Base-by-base conservation (phyloP, 2,797 vertebrate genomes). In the Acropternis orthonyx region DNA sequence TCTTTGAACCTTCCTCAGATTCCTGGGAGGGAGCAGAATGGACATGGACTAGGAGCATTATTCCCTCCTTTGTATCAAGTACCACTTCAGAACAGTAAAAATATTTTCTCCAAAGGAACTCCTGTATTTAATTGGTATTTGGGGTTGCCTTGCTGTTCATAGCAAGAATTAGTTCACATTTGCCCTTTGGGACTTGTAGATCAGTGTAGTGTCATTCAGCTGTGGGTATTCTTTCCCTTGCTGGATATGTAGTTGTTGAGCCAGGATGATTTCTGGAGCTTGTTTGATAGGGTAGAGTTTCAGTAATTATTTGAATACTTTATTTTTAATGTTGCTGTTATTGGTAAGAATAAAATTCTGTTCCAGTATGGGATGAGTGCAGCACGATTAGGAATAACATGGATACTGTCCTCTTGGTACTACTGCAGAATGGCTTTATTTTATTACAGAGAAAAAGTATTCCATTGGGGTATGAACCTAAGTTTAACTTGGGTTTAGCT, bases 401-500 rank as follows among this genome's bases (percentile, higher is more conserved):
- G 41, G 58, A 4, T 85, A 26, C 76, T 89, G 58, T 83, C 58
- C 66, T 89, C 41, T 51, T 86, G 73, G 30, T 76, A 6, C 63
- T 55, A 3, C 54, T 75, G 20, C 8, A 69, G 41, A 78, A 34
- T 76, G 58, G 15, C 59, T 89, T 85, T 78, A 10, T 85, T 67
- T 82, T 85, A 24, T 66, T 55, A 54, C 6, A 73, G 39, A 54
- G 23, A 48, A 65, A 37, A 79, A 74, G 44, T 78, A 58, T 91
- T 95, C 34, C 34, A 34, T 12, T 85, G 75, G 68, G 59, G 9
- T 58, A 14, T 43, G 71, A 74, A 71, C 89, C 61, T 3, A 19
- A 75, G 68, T 66, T 62, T 78, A 86, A 88, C 69, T 95, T 75
- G 20, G 30, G n/a, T 91, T 91, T 80, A 84, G 54, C 46, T 82